Base-by-base conservation (phyloP, 2,113 vertebrate species). In the Phaetusa simplex region DNA sequence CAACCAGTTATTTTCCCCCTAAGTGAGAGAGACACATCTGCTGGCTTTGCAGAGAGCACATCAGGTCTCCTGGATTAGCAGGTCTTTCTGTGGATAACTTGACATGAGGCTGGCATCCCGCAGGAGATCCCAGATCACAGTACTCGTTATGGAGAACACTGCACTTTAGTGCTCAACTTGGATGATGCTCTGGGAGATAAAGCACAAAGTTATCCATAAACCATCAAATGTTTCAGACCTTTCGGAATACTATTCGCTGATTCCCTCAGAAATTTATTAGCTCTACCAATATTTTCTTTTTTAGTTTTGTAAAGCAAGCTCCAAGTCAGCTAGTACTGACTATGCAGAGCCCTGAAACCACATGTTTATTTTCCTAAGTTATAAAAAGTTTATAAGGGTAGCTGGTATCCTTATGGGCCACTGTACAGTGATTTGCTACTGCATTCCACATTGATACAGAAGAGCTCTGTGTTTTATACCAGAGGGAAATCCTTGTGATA, bases 311-410 rank as follows among this genome's bases (percentile, higher is more conserved):
- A 98, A 98, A 97, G 97, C 94, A 97, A 97, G 97, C 95, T 98
- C 95, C 96, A 96, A 97, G 93, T 97, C 90, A 86, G 96, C 64
- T 88, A 95, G 97, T 65, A 91, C 97, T 85, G 97, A 95, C 96
- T 98, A 97, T 98, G 97, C 97, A 96, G 97, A 98, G 98, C 96
- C 96, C 97, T 98, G 88, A 98, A 98, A 98, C 98, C 98, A 96
- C 98, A 98, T 98, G 98, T 98, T 98, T 98, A 98, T 98, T 98
- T 98, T 98, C 97, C 97, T 97, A 97, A 98, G 97, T 98, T 98
- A 98, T 98, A 98, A 98, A 98, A 98, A 97, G 97, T 98, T 98
- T 98, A 98, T 98, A 97, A 97, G 97, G 95, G 97, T 98, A 98
- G 97, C 98, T 97, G 97, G 98, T 96, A 98, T 98, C 96, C 98